These are phyloP conservation scores for Hyles vespertilio DNA, from an alignment of 1,140 invertebrate genomes.

Conservation along the genomic window DNA sequence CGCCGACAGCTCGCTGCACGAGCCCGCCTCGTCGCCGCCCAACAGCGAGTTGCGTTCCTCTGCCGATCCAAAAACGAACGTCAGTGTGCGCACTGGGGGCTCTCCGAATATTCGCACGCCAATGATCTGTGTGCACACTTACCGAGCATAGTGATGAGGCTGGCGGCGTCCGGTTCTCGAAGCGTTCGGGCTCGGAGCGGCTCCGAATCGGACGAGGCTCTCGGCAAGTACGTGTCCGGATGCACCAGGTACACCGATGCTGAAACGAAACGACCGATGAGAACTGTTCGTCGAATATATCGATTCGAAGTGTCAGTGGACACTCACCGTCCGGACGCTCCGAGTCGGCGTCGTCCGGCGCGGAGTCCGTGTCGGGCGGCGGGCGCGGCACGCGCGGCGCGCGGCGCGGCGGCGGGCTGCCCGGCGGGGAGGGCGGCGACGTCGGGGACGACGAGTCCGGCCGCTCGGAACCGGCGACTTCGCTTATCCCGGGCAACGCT, in stretches of 20 bases:
- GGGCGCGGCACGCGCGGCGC: constrained; percentile 24
- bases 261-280: constrained; percentile 24
- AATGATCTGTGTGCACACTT: constrained; percentile 4
- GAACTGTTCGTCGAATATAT: constrained; percentile 36
- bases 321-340: constrained; percentile 4
- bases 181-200: constrained; percentile 72
- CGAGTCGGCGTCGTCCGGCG: constrained; percentile 30
- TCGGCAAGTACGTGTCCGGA: constrained; percentile 88
- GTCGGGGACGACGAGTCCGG: constrained; percentile 84
- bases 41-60: constrained; percentile 86
- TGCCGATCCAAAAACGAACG: constrained; percentile 34
- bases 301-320: constrained; percentile 19
- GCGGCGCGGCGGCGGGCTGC: constrained; percentile 27
- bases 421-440: constrained; percentile 8
- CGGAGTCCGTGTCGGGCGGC: constrained; percentile 42
- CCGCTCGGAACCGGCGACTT: constrained; percentile 91
- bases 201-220: constrained; percentile 82
- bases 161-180: constrained; percentile 61
- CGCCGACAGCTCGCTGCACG: constrained; percentile 90
- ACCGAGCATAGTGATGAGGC: constrained; percentile 62
- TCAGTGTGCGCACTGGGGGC: too few relatives aligned
- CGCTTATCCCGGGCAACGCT: constrained; percentile 91
- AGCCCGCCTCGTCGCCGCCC: constrained; percentile 75
- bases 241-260: constrained; percentile 86
- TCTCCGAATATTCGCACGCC: too few relatives aligned